Evolutionary conservation across 1,140 invertebrate genomes (phyloP).

Genomic region (Trichonephila clavata): DNA sequence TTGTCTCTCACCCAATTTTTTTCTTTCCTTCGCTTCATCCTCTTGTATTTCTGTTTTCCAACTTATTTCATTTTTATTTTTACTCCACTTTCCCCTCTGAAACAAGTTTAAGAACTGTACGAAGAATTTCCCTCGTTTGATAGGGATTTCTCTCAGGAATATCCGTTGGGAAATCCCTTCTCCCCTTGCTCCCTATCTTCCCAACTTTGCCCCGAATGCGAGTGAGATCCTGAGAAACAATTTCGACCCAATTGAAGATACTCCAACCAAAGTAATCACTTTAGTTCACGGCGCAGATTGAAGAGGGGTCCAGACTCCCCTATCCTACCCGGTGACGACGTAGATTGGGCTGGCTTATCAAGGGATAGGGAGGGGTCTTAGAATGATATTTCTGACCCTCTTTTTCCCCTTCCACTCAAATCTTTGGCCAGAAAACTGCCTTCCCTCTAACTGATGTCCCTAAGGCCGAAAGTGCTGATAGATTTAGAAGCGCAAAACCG

Average conservation of each 20-base stretch:
- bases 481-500: constrained; percentile 54
- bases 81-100: constrained; percentile 41
- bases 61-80: constrained; percentile 67
- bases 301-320: neutral
- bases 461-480: neutral
- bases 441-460: neutral
- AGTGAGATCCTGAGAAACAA: constrained; percentile 64
- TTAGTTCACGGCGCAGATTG: constrained; percentile 72
- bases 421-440: neutral
- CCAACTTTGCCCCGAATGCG: constrained; percentile 20
- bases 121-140: constrained; percentile 40
- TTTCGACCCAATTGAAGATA: constrained; percentile 74
- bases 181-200: constrained; percentile 29
- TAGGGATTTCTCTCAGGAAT: constrained; percentile 51
- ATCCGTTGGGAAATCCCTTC: constrained; percentile 57
- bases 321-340: constrained; percentile 1
- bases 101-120: constrained; percentile 64
- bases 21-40: constrained; percentile 37
- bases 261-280: constrained; percentile 73
- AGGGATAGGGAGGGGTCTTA: constrained; percentile 12
- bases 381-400: constrained; percentile 44
- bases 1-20: constrained; percentile 64
- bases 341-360: constrained; percentile 71
- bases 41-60: neutral
- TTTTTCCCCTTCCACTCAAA: neutral